Base-by-base conservation (phyloP, 2,888 invertebrate species). In the Agriopis marginaria region DNA sequence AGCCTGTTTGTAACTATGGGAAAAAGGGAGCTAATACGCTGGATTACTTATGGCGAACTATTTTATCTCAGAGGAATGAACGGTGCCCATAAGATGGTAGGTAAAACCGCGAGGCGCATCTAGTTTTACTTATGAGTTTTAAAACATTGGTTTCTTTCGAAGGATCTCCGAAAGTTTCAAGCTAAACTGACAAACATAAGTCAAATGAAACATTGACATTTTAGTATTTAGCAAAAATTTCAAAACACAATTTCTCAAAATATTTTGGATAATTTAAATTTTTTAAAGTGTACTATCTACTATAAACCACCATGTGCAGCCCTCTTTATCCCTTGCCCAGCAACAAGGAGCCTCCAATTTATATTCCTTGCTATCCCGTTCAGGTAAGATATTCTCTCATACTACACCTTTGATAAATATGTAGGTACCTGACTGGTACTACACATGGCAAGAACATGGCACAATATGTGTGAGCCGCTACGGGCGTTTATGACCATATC, bases 311-410 rank as follows among this genome's bases (percentile, higher is more conserved):
- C 70, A 91, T 90, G 90, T 90, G 90, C 72, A 89, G 86, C 74
- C 90, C 90, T 40, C 63, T 87, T 12, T 69, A 77, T 63, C 71
- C 84, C 69, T 75, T 86, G 56, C 89, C 89, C 3, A 82, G 85
- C 75, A 86, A 90, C 73, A 91, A 90, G 71, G 89, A 91, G 65
- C 90, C 89, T 10, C 87, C 84, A 50, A 76, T 82, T 60, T 87
- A 73, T 54, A 83, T 85, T 63, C 92, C 92, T 0, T 90, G 89
- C 69, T 85, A 80, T 69, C 84, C 84, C 47, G 85, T 91, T 47
- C 75, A 75, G 77, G 92, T 91, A 84, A 80, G 32, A 32, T 32
- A 5, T 32, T 32, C 32, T 32, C 32, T 32, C 32, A 32, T 32
- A 32, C 32, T 32, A 32, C 32, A 32, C 4, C 1, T 4, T 32